These are phyloP conservation scores for Manacus vitellinus DNA, from an alignment of 2,113 vertebrate species.

Conservation along the genomic window DNA sequence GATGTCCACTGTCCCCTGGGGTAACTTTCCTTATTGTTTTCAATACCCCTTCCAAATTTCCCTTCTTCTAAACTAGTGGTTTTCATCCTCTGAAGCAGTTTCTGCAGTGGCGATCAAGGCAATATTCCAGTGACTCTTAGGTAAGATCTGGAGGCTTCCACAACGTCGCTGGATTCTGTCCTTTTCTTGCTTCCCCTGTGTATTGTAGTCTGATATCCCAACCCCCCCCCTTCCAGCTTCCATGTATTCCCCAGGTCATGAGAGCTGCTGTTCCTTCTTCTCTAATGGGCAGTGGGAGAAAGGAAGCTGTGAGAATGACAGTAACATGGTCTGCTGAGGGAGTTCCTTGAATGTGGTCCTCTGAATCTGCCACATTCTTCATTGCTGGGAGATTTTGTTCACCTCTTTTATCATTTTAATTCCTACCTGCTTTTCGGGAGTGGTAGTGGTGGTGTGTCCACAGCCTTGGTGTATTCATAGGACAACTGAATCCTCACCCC, in stretches of 20 bases:
- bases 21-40: neutral
- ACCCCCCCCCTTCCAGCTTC: neutral
- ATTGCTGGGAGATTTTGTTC: neutral
- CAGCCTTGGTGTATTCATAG: neutral
- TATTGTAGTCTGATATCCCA: neutral
- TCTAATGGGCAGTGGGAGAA: neutral
- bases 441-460: fast-evolving
- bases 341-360: neutral
- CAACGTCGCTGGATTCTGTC: neutral
- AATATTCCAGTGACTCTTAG: neutral
- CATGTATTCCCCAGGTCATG: fast-evolving
- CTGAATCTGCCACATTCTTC: neutral
- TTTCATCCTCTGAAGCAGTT: neutral
- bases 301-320: neutral
- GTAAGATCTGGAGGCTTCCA: neutral
- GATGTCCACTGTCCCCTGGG: neutral
- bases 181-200: neutral
- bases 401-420: neutral
- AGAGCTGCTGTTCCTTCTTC: neutral
- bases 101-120: neutral
- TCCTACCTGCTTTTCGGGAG: neutral
- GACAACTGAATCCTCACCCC: neutral
- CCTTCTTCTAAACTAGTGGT: neutral
- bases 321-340: neutral
- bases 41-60: neutral